A percentile compares a stretch with the other conserved stretches of the same genome.
phyloP scores from a whole-genome alignment of 2,888 invertebrate genomes.

The Lycocerus yunnanus region DNA sequence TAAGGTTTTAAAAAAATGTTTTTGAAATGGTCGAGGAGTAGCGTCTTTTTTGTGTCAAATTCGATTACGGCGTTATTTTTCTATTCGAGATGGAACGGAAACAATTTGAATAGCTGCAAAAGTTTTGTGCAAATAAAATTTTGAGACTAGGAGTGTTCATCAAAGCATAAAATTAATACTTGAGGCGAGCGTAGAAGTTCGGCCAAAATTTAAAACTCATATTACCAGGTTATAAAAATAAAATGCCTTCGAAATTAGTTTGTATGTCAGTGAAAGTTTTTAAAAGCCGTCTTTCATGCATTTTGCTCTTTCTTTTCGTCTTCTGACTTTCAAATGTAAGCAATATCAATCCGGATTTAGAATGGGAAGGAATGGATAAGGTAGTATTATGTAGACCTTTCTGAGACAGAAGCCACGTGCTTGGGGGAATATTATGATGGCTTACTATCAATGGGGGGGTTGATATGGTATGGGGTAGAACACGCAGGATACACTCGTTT shows the following conservation, averaged over 20 bases:
- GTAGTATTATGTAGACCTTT: slow-evolving; percentile 21
- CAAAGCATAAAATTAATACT: slow-evolving; percentile 11
- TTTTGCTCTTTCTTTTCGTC: background rate
- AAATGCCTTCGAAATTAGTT: slow-evolving; percentile 13
- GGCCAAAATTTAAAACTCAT: slow-evolving; percentile 12
- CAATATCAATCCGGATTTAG: slow-evolving; percentile 16
- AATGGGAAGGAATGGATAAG: slow-evolving; percentile 20
- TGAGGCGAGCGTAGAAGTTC: slow-evolving; percentile 5
- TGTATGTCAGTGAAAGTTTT: slow-evolving; percentile 8
- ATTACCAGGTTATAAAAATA: slow-evolving; percentile 18
- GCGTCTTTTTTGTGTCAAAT: background rate
- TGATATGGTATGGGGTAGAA: slow-evolving; percentile 13
- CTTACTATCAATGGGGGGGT: slow-evolving; percentile 12
- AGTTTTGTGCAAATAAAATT: background rate
- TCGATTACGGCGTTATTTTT: background rate
- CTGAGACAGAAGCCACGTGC: slow-evolving; percentile 27
- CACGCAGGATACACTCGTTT: slow-evolving; percentile 22
- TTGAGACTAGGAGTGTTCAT: slow-evolving; percentile 2
- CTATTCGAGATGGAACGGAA: background rate
- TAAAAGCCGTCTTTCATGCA: background rate
- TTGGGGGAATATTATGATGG: slow-evolving; percentile 20
- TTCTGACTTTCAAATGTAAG: slow-evolving; percentile 11
- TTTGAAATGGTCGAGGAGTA: background rate
- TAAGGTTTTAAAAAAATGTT: background rate
- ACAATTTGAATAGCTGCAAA: background rate